Evolutionary conservation across 2,888 invertebrate species (phyloP).

Genomic region (Embidobia sp.): DNA sequence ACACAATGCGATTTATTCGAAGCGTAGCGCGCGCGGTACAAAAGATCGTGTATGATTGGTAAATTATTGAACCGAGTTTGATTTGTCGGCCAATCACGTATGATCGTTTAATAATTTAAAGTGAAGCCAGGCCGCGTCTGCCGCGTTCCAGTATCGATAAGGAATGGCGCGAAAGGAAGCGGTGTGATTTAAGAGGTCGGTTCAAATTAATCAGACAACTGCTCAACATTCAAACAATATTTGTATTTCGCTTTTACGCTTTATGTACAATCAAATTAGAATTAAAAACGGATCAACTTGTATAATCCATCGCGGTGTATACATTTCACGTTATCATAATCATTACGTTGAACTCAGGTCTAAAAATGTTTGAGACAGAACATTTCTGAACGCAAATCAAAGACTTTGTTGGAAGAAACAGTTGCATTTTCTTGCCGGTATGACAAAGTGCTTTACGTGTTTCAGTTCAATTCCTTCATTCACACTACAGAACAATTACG

Average conservation of each 20-base stretch:
- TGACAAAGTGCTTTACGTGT: too few species aligned
- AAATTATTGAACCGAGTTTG: slow-evolving; percentile 79
- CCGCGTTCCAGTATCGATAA: slow-evolving; percentile 29
- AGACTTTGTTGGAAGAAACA: too few species aligned
- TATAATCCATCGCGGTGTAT: slow-evolving; percentile 39
- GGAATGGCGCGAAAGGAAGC: slow-evolving; percentile 11
- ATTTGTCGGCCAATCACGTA: slow-evolving; percentile 81
- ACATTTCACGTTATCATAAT: slow-evolving; percentile 40
- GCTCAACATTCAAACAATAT: slow-evolving; percentile 60
- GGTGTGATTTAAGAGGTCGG: not conserved
- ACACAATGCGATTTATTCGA: slow-evolving; percentile 81
- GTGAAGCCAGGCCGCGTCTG: slow-evolving; percentile 59
- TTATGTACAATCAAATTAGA: slow-evolving; percentile 55
- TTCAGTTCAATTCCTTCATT: too few species aligned
- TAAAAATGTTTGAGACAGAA: not conserved
- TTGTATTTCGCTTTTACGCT: slow-evolving; percentile 45
- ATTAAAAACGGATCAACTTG: slow-evolving; percentile 52
- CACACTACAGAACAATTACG: too few species aligned
- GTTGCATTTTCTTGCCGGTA: too few species aligned
- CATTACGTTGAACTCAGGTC: slow-evolving; percentile 13
- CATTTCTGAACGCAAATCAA: too few species aligned
- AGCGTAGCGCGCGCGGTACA: slow-evolving; percentile 77
- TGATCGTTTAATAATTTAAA: slow-evolving; percentile 78
- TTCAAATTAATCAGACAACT: slow-evolving; percentile 18
- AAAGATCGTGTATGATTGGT: slow-evolving; percentile 80